These are phyloP conservation scores for Gonatopus flavifemur DNA, from an alignment of 1,140 invertebrate species.

Conservation along the genomic window DNA sequence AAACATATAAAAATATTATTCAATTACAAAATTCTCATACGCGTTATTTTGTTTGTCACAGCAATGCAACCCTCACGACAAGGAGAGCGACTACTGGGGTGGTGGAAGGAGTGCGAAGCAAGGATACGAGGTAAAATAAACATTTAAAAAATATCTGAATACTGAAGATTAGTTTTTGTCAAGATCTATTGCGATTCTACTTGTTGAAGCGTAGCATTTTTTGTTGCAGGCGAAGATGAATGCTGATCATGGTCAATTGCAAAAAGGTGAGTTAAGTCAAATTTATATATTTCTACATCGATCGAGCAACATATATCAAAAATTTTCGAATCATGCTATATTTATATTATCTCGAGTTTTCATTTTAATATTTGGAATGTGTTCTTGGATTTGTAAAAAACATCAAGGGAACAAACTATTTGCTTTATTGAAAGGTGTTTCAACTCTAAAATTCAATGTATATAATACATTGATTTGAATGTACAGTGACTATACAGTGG, in stretches of 20 bases:
- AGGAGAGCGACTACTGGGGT: slow-evolving; percentile 61
- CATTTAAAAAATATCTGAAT: slow-evolving; percentile 24
- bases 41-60: slow-evolving; percentile 44
- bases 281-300: background rate
- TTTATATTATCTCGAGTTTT: no score
- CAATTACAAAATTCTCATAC: no score
- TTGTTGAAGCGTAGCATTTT: slow-evolving; percentile 56
- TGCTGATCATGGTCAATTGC: slow-evolving; percentile 59
- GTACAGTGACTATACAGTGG: no score
- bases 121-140: slow-evolving; percentile 59
- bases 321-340: no score
- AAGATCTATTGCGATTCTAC: slow-evolving; percentile 41
- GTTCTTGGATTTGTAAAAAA: no score
- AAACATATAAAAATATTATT: no score
- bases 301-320: no score
- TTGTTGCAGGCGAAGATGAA: slow-evolving; percentile 64
- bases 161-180: slow-evolving; percentile 2
- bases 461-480: no score
- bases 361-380: no score
- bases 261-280: slow-evolving; percentile 55
- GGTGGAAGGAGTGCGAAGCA: slow-evolving; percentile 58
- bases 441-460: no score
- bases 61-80: slow-evolving; percentile 62
- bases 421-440: no score
- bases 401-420: no score